phyloP scores from a whole-genome alignment of 2,888 invertebrate genomes.

The Eumerus sabulonum region DNA sequence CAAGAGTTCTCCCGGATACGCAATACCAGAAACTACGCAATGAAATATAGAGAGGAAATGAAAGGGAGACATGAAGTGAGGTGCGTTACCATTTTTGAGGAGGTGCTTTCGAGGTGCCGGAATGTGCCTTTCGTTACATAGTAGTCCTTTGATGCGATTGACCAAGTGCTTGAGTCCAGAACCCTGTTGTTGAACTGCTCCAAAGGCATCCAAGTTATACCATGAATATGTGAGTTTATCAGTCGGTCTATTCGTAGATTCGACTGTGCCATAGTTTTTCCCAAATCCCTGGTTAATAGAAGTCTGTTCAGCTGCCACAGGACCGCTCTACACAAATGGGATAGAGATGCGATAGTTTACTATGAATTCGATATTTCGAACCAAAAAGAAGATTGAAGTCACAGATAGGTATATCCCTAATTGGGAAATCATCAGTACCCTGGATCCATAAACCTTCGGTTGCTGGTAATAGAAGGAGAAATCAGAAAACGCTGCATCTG shows the following conservation, averaged over 20 bases:
- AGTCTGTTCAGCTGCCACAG: conserved; percentile 71
- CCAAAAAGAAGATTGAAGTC: no score
- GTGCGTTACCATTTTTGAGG: conserved; percentile 84
- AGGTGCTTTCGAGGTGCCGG: conserved; percentile 83
- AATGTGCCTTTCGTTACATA: conserved; percentile 77
- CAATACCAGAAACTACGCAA: conserved; percentile 86
- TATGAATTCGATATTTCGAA: no score
- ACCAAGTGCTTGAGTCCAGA: conserved; percentile 77
- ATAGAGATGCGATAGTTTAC: neutral
- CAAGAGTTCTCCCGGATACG: conserved; percentile 90
- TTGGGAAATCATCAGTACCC: no score
- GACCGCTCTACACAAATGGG: conserved; percentile 10
- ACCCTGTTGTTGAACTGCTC: conserved; percentile 81
- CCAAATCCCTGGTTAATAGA: conserved; percentile 72
- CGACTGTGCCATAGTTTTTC: conserved; percentile 76
- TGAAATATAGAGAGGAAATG: neutral
- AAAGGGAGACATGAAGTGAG: no score
- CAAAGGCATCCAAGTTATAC: conserved; percentile 89
- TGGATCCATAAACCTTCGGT: no score
- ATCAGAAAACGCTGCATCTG: conserved; percentile 17
- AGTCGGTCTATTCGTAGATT: conserved; percentile 41
- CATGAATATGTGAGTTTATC: conserved; percentile 86
- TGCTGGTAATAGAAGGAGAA: no score
- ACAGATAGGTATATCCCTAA: no score
- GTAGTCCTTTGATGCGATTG: conserved; percentile 80